Conservation (phyloP, 2,888 invertebrate genomes). For the Creontiades dilutus region DNA sequence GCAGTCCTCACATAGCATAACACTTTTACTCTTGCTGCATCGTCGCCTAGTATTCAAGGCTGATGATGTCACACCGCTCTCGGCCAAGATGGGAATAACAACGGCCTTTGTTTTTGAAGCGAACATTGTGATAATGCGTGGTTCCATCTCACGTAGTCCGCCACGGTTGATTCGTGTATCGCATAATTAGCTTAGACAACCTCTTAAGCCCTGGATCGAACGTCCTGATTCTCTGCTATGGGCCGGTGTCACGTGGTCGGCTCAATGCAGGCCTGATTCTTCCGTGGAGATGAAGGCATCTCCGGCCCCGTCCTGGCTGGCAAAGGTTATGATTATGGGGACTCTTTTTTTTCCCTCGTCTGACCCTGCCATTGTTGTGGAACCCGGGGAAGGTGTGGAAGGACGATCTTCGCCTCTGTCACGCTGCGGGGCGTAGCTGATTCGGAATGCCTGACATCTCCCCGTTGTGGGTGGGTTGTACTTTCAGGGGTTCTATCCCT, state of each 20-base stretch:
- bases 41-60: no score
- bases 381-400: neutral
- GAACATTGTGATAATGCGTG: neutral
- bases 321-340: conserved; percentile 29
- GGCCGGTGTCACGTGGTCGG: conserved; percentile 1
- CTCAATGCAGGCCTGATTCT: neutral
- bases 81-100: neutral
- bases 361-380: conserved; percentile 1
- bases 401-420: conserved; percentile 60
- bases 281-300: neutral
- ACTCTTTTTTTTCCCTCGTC: conserved; percentile 30
- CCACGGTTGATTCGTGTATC: neutral
- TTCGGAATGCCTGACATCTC: conserved; percentile 47
- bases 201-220: neutral
- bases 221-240: neutral
- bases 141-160: conserved; percentile 16
- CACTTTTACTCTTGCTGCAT: no score
- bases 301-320: neutral
- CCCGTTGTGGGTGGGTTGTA: conserved; percentile 7
- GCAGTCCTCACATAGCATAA: no score
- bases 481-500: neutral
- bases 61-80: neutral
- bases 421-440: conserved; percentile 51
- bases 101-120: neutral
- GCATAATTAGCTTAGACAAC: neutral